Conservation (phyloP, 2,888 invertebrate species). For the Elaeidobius kamerunicus region DNA sequence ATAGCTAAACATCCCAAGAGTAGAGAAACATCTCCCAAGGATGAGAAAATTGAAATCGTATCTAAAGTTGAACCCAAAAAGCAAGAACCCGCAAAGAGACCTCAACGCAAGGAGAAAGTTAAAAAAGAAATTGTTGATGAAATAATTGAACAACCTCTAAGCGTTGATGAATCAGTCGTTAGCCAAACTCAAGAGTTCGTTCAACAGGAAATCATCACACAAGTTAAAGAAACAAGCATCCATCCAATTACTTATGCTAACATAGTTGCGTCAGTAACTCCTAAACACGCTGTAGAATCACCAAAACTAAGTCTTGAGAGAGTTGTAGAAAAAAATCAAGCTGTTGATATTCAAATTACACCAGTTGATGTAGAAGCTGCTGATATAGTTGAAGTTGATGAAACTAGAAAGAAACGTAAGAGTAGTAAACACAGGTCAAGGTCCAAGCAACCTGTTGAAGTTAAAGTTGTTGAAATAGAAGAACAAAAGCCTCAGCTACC, state of each 20-base stretch:
- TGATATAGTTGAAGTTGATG: not conserved
- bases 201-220: slow-evolving; percentile 14
- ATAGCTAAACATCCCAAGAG: slow-evolving; percentile 12
- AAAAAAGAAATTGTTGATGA: not conserved
- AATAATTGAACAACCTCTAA: not conserved
- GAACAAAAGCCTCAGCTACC: not conserved
- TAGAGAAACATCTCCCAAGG: slow-evolving; percentile 19
- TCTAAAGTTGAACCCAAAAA: slow-evolving; percentile 4
- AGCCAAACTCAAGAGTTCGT: slow-evolving; percentile 16
- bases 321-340: slow-evolving; percentile 9
- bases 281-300: slow-evolving; percentile 7
- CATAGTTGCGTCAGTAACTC: slow-evolving; percentile 22
- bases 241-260: slow-evolving; percentile 26
- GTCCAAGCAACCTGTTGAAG: slow-evolving; percentile 10
- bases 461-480: not conserved
- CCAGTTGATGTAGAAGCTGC: slow-evolving; percentile 1
- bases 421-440: slow-evolving; percentile 29
- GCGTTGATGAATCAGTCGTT: slow-evolving; percentile 4
- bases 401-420: slow-evolving; percentile 31
- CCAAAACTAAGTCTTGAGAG: slow-evolving; percentile 1
- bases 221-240: slow-evolving; percentile 9
- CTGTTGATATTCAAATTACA: slow-evolving; percentile 7
- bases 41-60: not conserved
- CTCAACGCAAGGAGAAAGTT: not conserved
- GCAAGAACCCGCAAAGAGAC: slow-evolving; percentile 3